phyloP scores from a whole-genome alignment of 1,140 invertebrate species.

The Pinna nobilis region DNA sequence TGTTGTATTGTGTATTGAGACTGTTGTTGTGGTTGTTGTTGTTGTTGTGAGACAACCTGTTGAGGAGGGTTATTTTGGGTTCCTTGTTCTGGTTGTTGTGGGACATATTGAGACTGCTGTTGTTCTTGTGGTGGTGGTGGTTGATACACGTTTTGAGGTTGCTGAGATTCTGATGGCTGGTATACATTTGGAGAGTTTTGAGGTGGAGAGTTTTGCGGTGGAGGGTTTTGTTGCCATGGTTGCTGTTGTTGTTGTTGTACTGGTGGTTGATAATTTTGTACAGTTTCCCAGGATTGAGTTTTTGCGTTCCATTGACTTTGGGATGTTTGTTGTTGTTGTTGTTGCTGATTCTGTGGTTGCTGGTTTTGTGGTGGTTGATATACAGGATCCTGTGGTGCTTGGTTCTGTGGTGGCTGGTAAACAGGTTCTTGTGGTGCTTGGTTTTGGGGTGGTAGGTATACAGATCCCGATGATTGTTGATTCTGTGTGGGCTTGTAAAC shows the following conservation, averaged over 20 bases:
- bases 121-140: too few relatives aligned
- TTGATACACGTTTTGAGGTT: too few relatives aligned
- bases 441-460: not conserved
- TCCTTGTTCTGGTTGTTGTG: not conserved
- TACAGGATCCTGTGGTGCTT: not conserved
- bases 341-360: not conserved
- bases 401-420: not conserved
- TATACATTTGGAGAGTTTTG: too few relatives aligned
- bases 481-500: too few relatives aligned
- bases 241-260: not conserved
- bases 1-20: not conserved
- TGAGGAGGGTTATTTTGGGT: slow-evolving; percentile 6
- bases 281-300: not conserved
- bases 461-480: not conserved
- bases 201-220: not conserved
- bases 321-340: slow-evolving; percentile 13
- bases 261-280: not conserved
- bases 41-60: slow-evolving; percentile 10
- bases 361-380: not conserved
- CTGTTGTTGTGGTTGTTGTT: slow-evolving; percentile 4
- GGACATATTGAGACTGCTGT: too few relatives aligned
- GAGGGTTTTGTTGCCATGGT: not conserved
- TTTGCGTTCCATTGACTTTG: not conserved
- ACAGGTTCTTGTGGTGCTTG: not conserved
- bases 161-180: too few relatives aligned